Base-by-base conservation (phyloP, 2,113 vertebrate genomes). In the Channa maculata region DNA sequence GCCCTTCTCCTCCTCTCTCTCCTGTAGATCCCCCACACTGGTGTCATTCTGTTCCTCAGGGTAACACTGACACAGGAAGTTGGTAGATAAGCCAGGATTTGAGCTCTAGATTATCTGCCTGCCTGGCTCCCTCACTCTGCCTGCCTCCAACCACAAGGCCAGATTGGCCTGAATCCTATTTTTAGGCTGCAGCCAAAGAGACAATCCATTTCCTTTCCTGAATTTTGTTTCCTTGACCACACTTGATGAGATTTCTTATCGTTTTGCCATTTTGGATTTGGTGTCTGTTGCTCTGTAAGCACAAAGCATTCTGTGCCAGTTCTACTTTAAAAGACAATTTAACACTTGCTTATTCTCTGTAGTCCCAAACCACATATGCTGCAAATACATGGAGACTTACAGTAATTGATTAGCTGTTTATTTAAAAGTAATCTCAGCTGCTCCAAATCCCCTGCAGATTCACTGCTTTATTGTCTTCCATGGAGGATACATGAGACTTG, bases 31-130 rank as follows among this genome's bases (percentile, higher is more conserved):
- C 86, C 74, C 77, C 84, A 86, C 37, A 76, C 79, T 76, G 85
- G 69, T 89, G 83, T 88, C 85, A 78, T 79, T 83, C 85, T 84
- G 78, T 70, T 86, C 85, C 80, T 81, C 71, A 11, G 75, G 84
- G 86, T 74, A 78, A 81, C 86, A 58, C 0, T 69, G 80, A 84
- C 72, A 74, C 89, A 90, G 91, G 91, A 92, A 93, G 92, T 91
- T 78, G 84, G 71, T 66, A 76, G 92, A 92, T 91, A 93, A 93
- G 82, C 91, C 91, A 86, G 91, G 91, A 92, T 89, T 92, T 92
- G 88, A 85, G 90, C 83, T 87, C 82, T 63, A 89, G 92, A 93
- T 93, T 91, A 94, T 90, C 93, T 85, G 83, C 85, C 86, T 88
- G 82, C 83, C 88, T 83, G 72, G 55, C 81, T 88, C 86, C 51